Conservation (phyloP, 2,797 vertebrate genomes). For the Thaleichthys pacificus region DNA sequence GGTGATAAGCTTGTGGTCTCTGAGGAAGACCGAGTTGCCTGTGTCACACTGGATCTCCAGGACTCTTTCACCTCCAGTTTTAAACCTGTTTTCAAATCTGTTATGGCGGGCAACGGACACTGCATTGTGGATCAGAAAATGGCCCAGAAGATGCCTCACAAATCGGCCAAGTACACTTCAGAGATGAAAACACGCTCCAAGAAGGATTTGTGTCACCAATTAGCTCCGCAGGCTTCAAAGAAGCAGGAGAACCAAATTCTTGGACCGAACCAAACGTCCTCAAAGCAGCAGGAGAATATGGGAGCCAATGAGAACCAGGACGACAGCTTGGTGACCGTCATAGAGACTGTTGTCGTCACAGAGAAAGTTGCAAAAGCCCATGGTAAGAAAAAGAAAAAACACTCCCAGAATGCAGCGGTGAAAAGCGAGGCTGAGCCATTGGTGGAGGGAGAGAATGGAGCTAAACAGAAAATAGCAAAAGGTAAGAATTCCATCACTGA, state of each 20-base stretch:
- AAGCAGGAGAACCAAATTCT: conserved; percentile 54
- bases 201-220: conserved; percentile 63
- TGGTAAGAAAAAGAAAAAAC: conserved; percentile 79
- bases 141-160: conserved; percentile 68
- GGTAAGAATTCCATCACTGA: conserved; percentile 61
- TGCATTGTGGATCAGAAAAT: conserved; percentile 13
- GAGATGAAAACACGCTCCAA: conserved; percentile 64
- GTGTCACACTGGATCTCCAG: conserved; percentile 66
- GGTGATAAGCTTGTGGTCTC: conserved; percentile 57
- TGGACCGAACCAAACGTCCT: conserved; percentile 30
- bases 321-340: conserved; percentile 31
- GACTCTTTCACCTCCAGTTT: conserved; percentile 49
- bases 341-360: conserved; percentile 43
- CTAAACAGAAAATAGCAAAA: conserved; percentile 53
- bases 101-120: conserved; percentile 10
- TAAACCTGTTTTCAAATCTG: conserved; percentile 30
- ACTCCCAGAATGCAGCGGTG: conserved; percentile 35
- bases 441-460: conserved; percentile 51
- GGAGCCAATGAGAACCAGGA: conserved; percentile 39
- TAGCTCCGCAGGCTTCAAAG: conserved; percentile 44
- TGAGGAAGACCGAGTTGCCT: conserved; percentile 54
- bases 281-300: conserved; percentile 57
- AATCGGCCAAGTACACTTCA: conserved; percentile 54
- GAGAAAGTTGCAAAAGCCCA: conserved; percentile 67
- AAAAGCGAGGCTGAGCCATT: conserved; percentile 52